A percentile compares a stretch with the other conserved stretches of the same genome.
Evolutionary conservation across 2,113 vertebrate species (phyloP).

Genomic region (Dendropsophus ebraccatus): DNA sequence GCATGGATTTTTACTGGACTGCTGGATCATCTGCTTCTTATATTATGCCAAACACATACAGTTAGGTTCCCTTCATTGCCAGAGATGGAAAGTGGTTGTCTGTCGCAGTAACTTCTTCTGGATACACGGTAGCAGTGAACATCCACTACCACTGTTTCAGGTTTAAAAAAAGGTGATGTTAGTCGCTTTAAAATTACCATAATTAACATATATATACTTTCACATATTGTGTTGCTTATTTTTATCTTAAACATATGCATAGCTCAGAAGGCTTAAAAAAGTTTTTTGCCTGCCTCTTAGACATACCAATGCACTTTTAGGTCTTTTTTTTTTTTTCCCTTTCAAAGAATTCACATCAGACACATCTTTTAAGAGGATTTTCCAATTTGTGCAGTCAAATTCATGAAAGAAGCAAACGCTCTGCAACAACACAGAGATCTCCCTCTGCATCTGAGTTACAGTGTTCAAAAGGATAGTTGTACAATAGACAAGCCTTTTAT

Average conservation of each 20-base stretch:
- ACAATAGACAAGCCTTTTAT: constrained; percentile 55
- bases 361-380: constrained; percentile 61
- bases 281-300: neutral
- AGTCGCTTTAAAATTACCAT: neutral
- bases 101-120: no score
- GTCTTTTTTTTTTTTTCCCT: constrained; percentile 31
- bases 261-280: neutral
- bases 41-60: no score
- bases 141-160: no score
- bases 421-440: constrained; percentile 57
- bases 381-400: constrained; percentile 59
- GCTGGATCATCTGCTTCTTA: no score
- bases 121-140: no score
- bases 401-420: constrained; percentile 59
- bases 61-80: no score
- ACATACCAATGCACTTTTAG: constrained; percentile 35
- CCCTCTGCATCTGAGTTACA: constrained; percentile 34
- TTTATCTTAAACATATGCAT: neutral
- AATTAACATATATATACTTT: neutral
- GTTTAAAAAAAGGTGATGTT: no score
- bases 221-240: neutral
- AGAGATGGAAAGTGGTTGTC: no score
- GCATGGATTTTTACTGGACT: no score
- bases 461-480: constrained; percentile 41
- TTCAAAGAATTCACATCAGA: constrained; percentile 63